Evolutionary conservation across 2,888 invertebrate species (phyloP), one percentile per base, ranked within the genome.

Genomic region (Leptura quadrifasciata): DNA sequence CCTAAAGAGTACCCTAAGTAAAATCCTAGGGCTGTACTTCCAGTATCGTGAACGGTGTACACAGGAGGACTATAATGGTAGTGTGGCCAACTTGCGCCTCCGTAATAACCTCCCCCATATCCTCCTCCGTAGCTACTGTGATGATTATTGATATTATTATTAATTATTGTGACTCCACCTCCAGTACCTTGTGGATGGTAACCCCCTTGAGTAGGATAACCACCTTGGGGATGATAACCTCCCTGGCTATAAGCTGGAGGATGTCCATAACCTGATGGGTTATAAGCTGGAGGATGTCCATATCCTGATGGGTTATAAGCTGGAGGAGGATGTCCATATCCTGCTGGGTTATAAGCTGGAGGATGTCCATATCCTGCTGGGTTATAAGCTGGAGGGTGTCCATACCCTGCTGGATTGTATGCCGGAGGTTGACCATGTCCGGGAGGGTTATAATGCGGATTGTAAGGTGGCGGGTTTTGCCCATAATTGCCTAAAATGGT

Each of bases 1-100:
- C 82, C 87, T 35, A 87, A 61, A 9, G 85, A 83, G 69, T 87
- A 87, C 1, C 87, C 87, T 3, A 87, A 77, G 79, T 85, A 87
- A 71, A 87, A 86, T 5, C 87, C 87, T 39, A 87, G 75, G 27
- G 82, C 79, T 10, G 84, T 84, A 79, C 85, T 86, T n/a, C 87
- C 87, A 15, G 84, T 82, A 69, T 86, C 85, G 18, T 75, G 71
- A 8, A 75, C 69, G 15, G 81, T 77, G 76, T 87, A 87, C 52
- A 60, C 39, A 6, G 70, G 70, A n/a, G 60, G 58, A 17, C 47
- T 47, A 21, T 60, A 71, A 24, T 69, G 71, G 5, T 76, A 71
- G 3, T 57, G 57, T 57, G 57, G 57, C 9, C 24, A 58, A 17
- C 67, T 72, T 10, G 76, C 69, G 1, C 74, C 75, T 12, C 80